Evolutionary conservation across 2,888 invertebrate genomes (phyloP).

Genomic region (Spodoptera littoralis): DNA sequence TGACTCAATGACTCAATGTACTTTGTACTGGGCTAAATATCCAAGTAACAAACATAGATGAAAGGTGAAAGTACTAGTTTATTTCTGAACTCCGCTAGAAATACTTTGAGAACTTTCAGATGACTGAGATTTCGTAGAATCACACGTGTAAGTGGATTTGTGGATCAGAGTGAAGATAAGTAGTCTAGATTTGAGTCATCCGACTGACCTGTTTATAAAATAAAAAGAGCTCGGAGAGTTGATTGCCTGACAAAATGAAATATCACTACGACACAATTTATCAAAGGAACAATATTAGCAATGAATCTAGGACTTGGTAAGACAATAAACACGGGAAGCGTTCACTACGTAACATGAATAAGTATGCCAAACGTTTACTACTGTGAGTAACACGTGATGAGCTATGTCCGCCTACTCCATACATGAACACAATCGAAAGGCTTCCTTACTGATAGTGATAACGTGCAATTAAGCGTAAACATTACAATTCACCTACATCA

Average conservation of each 20-base stretch:
- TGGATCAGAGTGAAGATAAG: neutral
- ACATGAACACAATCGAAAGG: constrained; percentile 39
- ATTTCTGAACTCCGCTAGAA: constrained; percentile 18
- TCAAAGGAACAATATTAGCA: neutral
- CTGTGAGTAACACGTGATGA: constrained; percentile 53
- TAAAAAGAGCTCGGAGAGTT: too few relatives aligned
- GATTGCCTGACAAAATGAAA: too few relatives aligned
- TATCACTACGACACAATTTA: neutral
- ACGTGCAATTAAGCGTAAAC: constrained; percentile 23
- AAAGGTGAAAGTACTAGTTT: constrained; percentile 31
- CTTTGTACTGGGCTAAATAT: constrained; percentile 8
- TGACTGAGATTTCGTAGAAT: constrained; percentile 2
- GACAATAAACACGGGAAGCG: constrained; percentile 23
- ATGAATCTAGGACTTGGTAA: constrained; percentile 3
- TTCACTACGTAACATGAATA: constrained; percentile 24
- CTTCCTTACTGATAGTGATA: constrained; percentile 10
- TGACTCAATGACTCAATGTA: constrained; percentile 1
- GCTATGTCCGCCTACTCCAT: constrained; percentile 42
- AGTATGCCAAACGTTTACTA: constrained; percentile 49
- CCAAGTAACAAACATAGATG: constrained; percentile 6
- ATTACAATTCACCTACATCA: neutral
- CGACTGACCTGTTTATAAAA: neutral
- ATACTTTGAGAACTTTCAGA: constrained; percentile 16
- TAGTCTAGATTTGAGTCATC: neutral
- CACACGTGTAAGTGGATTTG: constrained; percentile 6